Evolutionary conservation across 2,888 invertebrate species (phyloP), one percentile per base, ranked within the genome.

Genomic region (Gymnocheta viridis): DNA sequence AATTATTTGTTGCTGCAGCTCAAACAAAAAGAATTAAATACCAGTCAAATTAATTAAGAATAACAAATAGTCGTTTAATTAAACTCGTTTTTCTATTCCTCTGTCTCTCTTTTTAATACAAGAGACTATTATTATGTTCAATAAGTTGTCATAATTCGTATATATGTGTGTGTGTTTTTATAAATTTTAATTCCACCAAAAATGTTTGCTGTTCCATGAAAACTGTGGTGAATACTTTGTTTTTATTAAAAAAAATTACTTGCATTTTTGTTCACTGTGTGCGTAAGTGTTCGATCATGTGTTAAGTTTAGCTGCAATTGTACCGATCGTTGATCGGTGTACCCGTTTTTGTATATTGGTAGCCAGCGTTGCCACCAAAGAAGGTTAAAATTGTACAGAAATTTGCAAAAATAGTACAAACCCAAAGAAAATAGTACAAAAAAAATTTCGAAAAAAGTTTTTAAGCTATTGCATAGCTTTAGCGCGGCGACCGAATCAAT

Each of bases 71-170:
- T n/a, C n/a, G n/a, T n/a, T n/a, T 24, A 35, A 49, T 7, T 69
- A 78, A 77, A 72, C 82, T 60, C 5, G 60, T 78, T 67, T 73
- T 54, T 60, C 12, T 35, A 12, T 17, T 35, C 5, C 29, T 17
- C 35, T 29, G 29, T 19, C 24, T 14, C 44, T 56, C 44, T 47
- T n/a, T 6, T 41, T 41, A 47, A 51, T 29, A 51, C 32, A 17
- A 44, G 19, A 41, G 27, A 35, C 27, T 41, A 49, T 19, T 51
- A 64, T 82, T 69, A 64, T 70, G 64, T 58, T 64, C 29, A 56
- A 38, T 76, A 58, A 69, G 64, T 70, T n/a, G 64, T 82, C 70
- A 82, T 76, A 76, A 70, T 76, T 69, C 47, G 14, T 27, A 6
- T 24, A 0, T 78, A 5, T 77, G 22, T 49, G 49, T 6, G 14